These are phyloP conservation scores for Mionectes olivaceus DNA, from an alignment of 2,797 vertebrate genomes.

Conservation along the genomic window DNA sequence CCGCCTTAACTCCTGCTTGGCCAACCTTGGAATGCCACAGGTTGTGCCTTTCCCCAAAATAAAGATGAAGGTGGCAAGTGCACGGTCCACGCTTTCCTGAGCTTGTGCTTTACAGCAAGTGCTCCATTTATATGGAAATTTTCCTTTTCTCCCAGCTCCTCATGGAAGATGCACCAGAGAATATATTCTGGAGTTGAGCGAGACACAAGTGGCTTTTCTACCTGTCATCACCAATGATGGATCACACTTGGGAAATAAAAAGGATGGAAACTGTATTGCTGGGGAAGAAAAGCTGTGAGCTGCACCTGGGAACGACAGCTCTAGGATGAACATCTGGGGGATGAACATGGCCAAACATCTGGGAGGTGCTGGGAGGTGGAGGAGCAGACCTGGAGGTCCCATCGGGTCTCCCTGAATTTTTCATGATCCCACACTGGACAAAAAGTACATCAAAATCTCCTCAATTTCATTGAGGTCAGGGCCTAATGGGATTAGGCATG, in stretches of 20 bases:
- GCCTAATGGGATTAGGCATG: not conserved
- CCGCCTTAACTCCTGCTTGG: conserved; percentile 30
- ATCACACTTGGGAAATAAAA: not conserved
- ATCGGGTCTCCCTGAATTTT: rapidly evolving
- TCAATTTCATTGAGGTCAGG: not conserved
- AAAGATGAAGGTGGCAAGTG: rapidly evolving
- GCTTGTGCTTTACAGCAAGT: not conserved
- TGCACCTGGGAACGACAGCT: not conserved
- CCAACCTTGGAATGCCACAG: not conserved
- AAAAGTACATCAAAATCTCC: not conserved
- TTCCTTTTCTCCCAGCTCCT: not conserved
- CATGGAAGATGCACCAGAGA: not conserved
- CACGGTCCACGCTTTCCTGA: rapidly evolving
- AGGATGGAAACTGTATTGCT: not conserved
- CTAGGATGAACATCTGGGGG: not conserved
- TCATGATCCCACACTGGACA: rapidly evolving
- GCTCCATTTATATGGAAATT: not conserved
- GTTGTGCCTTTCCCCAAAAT: rapidly evolving
- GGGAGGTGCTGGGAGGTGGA: not conserved
- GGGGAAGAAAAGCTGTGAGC: not conserved
- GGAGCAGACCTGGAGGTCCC: rapidly evolving
- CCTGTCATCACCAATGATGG: rapidly evolving
- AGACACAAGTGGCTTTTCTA: not conserved
- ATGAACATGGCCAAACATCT: not conserved
- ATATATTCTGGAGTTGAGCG: rapidly evolving